Percentiles rank a stretch among this genome's conserved stretches.
Conservation (phyloP, 2,113 vertebrate genomes). For the Hypomesus transpacificus region DNA sequence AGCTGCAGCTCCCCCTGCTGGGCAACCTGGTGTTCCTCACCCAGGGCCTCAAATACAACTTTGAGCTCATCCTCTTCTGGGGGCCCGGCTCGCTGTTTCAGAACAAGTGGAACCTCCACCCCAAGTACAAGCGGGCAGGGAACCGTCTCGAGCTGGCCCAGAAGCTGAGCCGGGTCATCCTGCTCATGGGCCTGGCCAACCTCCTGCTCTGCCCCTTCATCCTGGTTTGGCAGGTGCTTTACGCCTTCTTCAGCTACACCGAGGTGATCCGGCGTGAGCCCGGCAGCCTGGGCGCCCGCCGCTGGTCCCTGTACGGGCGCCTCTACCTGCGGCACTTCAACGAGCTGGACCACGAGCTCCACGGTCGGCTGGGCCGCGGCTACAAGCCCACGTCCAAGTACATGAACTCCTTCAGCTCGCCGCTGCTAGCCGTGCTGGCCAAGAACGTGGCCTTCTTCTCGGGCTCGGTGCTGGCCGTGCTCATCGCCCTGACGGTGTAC, state of each 20-base stretch:
- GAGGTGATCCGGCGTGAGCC: slow-evolving; percentile 95
- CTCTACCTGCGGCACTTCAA: slow-evolving; percentile 97
- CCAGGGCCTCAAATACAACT: slow-evolving; percentile 97
- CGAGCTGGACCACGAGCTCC: slow-evolving; percentile 91
- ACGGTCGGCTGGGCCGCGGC: slow-evolving; percentile 89
- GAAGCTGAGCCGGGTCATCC: slow-evolving; percentile 88
- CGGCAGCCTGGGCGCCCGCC: slow-evolving; percentile 90
- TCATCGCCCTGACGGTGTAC: slow-evolving; percentile 95
- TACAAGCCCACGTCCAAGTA: slow-evolving; percentile 98
- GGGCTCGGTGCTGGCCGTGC: slow-evolving; percentile 94
- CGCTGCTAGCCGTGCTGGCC: slow-evolving; percentile 87
- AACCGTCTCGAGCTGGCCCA: slow-evolving; percentile 92
- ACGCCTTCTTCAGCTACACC: slow-evolving; percentile 97
- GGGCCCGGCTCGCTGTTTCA: slow-evolving; percentile 95
- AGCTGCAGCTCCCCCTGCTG: slow-evolving; percentile 85
- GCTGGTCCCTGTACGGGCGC: slow-evolving; percentile 95
- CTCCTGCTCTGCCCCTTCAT: slow-evolving; percentile 94
- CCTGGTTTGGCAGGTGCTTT: slow-evolving; percentile 97
- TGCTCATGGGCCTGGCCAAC: slow-evolving; percentile 96
- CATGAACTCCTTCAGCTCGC: slow-evolving; percentile 98
- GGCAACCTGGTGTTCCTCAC: slow-evolving; percentile 91
- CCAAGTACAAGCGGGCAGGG: slow-evolving; percentile 89
- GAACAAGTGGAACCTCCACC: slow-evolving; percentile 95
- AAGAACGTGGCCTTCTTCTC: slow-evolving; percentile 98
- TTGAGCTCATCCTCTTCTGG: slow-evolving; percentile 98